Percentiles rank a stretch among this genome's conserved stretches.
These are phyloP conservation scores for Dicyrtomina minuta DNA, from an alignment of 2,888 invertebrate species.

Conservation along the genomic window DNA sequence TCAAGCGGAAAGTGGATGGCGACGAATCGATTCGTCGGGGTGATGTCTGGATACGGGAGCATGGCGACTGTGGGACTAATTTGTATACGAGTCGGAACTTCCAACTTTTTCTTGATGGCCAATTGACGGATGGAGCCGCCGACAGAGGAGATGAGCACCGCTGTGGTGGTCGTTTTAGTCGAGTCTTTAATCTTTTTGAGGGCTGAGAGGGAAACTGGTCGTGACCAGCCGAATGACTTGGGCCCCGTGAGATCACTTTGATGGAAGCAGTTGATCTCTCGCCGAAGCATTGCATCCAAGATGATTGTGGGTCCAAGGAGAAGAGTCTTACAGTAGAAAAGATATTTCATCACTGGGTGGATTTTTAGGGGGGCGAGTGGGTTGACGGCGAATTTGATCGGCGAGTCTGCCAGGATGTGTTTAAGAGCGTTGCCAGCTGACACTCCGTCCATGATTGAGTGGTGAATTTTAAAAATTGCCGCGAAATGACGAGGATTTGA, in stretches of 20 bases:
- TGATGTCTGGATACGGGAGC: constrained; percentile 47
- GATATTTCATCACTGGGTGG: constrained; percentile 25
- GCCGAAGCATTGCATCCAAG: constrained; percentile 40
- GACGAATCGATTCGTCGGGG: constrained; percentile 48
- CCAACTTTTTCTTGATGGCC: constrained; percentile 44
- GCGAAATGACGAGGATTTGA: no score
- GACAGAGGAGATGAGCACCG: constrained; percentile 34
- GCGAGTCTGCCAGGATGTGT: constrained; percentile 45
- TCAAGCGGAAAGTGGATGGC: constrained; percentile 43
- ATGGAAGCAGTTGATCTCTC: constrained; percentile 51
- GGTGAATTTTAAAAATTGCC: constrained; percentile 47
- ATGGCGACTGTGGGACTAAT: constrained; percentile 49
- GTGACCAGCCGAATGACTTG: constrained; percentile 48
- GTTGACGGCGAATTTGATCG: constrained; percentile 43
- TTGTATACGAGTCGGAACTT: constrained; percentile 41
- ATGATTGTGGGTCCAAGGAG: constrained; percentile 42
- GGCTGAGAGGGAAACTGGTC: constrained; percentile 40
- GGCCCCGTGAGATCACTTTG: constrained; percentile 46
- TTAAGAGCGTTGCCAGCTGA: constrained; percentile 45
- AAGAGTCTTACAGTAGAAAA: constrained; percentile 42
- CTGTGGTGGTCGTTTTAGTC: constrained; percentile 42
- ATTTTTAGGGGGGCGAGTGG: constrained; percentile 38
- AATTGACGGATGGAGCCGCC: constrained; percentile 44
- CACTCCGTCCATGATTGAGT: constrained; percentile 49
- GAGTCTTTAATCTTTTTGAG: constrained; percentile 43